Evolutionary conservation across 2,797 vertebrate species (phyloP).

Genomic region (Sebastes alutus): DNA sequence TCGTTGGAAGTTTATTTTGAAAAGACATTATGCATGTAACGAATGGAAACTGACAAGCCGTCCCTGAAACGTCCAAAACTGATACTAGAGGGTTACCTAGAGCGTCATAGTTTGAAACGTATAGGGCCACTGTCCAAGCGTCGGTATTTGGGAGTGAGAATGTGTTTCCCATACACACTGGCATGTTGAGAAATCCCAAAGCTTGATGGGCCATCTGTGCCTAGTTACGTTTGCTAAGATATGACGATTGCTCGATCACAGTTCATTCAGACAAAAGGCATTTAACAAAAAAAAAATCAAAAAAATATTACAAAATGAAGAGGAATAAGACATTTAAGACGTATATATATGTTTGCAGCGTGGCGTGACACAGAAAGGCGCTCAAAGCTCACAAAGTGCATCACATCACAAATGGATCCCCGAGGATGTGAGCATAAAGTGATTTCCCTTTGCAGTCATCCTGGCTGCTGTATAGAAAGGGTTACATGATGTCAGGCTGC

Average conservation of each 20-base stretch:
- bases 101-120: neutral
- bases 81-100: neutral
- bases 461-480: neutral
- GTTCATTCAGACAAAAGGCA: neutral
- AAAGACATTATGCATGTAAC: neutral
- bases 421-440: conserved; percentile 13
- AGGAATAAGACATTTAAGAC: neutral
- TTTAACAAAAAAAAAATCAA: neutral
- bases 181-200: neutral
- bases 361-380: neutral
- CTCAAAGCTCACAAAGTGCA: conserved; percentile 26
- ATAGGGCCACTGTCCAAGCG: neutral
- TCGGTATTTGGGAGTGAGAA: neutral
- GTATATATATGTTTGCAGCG: neutral
- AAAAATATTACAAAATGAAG: neutral
- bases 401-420: conserved; percentile 33
- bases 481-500: conserved; percentile 24
- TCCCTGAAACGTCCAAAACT: neutral
- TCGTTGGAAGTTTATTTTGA: neutral
- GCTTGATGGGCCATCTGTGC: neutral
- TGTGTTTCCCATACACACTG: neutral
- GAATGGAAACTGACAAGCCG: neutral
- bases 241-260: neutral
- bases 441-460: conserved; percentile 1
- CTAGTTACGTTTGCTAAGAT: neutral